Evolutionary conservation across 2,113 vertebrate genomes (phyloP), one percentile per base, ranked within the genome.

Genomic region (Rhinogobius similis): DNA sequence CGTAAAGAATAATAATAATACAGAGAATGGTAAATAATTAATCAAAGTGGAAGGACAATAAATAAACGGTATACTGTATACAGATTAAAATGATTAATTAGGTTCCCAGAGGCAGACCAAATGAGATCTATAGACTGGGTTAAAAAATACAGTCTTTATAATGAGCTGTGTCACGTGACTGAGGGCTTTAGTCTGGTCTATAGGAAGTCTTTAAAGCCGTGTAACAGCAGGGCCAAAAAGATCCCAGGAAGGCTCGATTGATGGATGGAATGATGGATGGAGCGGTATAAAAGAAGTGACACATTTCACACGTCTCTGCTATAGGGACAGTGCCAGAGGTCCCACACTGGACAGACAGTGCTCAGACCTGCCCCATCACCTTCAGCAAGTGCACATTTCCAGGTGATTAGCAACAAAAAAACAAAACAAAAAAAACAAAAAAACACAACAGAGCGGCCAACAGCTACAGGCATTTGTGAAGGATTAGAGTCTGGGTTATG

Each of bases 301-400:
- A 79, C 78, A 90, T 91, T 92, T 92, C 88, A 88, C 91, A 88
- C 76, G 1, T 73, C 74, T n/a, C 32, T 65, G 87, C 79, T 65
- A 50, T 10, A 88, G 79, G 84, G 72, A 73, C 58, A 53, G 56
- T 78, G 79, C 72, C 63, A 50, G 14, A 20, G 63, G 66, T 46
- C 32, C 38, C 23, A 29, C 2, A 39, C 36, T 64, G 62, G 36
- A 82, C 75, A 85, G 85, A 83, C 58, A 50, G 64, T 24, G 73
- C 79, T 83, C 67, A 85, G 80, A 73, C 67, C 38, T 67, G 10
- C 32, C 69, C 77, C 75, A 82, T 81, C 71, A 62, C 23, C 39
- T 29, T 63, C 18, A 27, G 70, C 44, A 76, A 75, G 67, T 46
- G 86, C 62, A 82, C 66, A 73, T 82, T 79, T 79, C 70, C 81